Evolutionary conservation across 2,797 vertebrate genomes (phyloP).

Genomic region (Catostomus latipinnis): DNA sequence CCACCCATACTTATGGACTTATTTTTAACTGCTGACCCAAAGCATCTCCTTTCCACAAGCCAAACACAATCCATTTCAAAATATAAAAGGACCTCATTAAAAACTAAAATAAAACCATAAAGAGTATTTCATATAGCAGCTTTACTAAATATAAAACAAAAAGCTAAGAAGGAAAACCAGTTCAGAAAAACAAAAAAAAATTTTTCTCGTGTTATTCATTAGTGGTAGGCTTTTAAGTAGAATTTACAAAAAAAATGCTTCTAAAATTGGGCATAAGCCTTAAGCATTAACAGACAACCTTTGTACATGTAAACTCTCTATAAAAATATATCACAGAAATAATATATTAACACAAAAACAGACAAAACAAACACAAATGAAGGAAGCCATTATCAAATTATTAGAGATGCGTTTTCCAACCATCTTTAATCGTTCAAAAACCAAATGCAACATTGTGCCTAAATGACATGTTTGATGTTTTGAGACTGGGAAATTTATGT

Average conservation of each 20-base stretch:
- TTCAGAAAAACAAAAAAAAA: constrained; percentile 2
- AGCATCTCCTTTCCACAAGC: constrained; percentile 36
- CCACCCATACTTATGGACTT: constrained; percentile 43
- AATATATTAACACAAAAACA: not conserved
- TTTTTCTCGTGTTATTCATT: not conserved
- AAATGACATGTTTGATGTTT: not conserved
- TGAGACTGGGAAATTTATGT: not conserved
- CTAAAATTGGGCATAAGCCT: not conserved
- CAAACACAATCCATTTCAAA: constrained; percentile 20
- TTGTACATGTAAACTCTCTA: not conserved
- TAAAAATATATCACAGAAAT: not conserved
- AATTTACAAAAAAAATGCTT: constrained; percentile 41
- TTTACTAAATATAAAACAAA: constrained; percentile 39
- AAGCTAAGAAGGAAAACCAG: constrained; percentile 12
- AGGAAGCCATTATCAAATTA: not conserved
- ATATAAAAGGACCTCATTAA: constrained; percentile 31
- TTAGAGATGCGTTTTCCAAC: not conserved
- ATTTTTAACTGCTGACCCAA: constrained; percentile 22
- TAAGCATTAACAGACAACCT: not conserved
- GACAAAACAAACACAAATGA: not conserved
- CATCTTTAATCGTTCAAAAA: constrained; percentile 2
- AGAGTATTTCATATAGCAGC: constrained; percentile 11
- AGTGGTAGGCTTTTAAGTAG: constrained; percentile 4
- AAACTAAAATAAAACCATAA: constrained; percentile 6
- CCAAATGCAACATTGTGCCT: not conserved